Percentiles rank a stretch among this genome's conserved stretches.
Evolutionary conservation across 2,113 vertebrate species (phyloP).

Genomic region (Myiagra hebetior): DNA sequence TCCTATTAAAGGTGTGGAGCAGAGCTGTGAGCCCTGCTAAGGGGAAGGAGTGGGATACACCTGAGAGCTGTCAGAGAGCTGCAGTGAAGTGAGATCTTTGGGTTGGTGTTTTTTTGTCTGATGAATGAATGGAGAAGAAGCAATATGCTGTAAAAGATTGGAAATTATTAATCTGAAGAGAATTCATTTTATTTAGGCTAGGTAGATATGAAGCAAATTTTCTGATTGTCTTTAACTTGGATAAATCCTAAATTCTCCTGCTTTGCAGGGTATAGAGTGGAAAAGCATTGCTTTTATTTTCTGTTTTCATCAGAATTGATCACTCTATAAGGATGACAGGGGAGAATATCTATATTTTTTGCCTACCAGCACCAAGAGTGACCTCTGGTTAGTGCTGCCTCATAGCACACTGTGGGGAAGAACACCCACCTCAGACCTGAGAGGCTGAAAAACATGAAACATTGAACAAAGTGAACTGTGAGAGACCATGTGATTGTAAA

Average conservation of each 20-base stretch:
- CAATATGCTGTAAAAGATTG: neutral
- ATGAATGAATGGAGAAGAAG: neutral
- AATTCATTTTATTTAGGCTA: neutral
- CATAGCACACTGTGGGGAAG: neutral
- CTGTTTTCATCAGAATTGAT: neutral
- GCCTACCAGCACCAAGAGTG: neutral
- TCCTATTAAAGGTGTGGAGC: neutral
- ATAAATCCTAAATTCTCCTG: neutral
- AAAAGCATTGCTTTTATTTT: neutral
- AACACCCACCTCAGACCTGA: neutral
- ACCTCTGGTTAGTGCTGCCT: neutral
- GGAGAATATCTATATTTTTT: neutral
- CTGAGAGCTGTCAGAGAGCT: neutral
- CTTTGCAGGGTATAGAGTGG: neutral
- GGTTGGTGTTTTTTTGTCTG: neutral
- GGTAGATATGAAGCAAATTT: neutral
- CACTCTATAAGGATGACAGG: neutral
- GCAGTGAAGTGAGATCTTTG: neutral
- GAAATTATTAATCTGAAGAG: neutral
- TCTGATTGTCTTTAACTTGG: neutral
- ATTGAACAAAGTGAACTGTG: neutral
- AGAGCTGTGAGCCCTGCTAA: neutral
- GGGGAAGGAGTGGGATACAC: neutral
- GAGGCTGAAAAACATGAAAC: neutral
- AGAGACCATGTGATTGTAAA: neutral